Base-by-base conservation (phyloP, 2,113 vertebrate species). In the Eulacestoma nigropectus region DNA sequence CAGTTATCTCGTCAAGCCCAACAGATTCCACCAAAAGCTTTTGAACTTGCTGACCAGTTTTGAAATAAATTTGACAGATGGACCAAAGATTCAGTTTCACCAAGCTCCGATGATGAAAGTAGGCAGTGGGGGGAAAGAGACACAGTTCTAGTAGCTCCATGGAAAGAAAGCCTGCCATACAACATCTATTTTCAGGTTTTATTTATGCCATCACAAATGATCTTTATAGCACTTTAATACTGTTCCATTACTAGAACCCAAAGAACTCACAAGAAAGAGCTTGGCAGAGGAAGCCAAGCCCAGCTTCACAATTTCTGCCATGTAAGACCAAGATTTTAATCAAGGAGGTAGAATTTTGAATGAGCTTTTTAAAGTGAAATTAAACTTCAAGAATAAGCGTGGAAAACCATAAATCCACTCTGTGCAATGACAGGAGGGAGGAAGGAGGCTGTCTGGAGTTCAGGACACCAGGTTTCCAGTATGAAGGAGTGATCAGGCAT, bases 41-140 rank as follows among this genome's bases (percentile, higher is more conserved):
- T 63, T 68, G 44, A 80, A 68, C 62, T n/a, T 5, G 3, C 29
- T 84, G 52, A 49, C 15, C 77, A 27, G 7, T 87, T 93, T 56
- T 39, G 16, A 72, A 44, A 78, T 37, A 55, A 67, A 83, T 88
- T 72, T 72, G 65, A 57, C 12, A 32, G 52, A 59, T 33, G 39
- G 16, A 88, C 53, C 39, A 64, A 73, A 69, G 41, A 55, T 79
- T 83, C 35, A 46, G 22, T 78, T 70, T 22, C 30, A 55, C 32
- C 16, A 35, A 46, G 20, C 70, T 84, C 22, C 0, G 0, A 16
- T 1, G 37, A n/a, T 80, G 32, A 57, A 83, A 76, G 19, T n/a
- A 60, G 42, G 56, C 1, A 3, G 11, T 33, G 30, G 23, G 17
- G 6, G 13, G 19, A 72, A 79, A 37, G 62, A 79, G 23, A 52